phyloP scores from a whole-genome alignment of 2,888 invertebrate species.

The Drosophila peninsularis region DNA sequence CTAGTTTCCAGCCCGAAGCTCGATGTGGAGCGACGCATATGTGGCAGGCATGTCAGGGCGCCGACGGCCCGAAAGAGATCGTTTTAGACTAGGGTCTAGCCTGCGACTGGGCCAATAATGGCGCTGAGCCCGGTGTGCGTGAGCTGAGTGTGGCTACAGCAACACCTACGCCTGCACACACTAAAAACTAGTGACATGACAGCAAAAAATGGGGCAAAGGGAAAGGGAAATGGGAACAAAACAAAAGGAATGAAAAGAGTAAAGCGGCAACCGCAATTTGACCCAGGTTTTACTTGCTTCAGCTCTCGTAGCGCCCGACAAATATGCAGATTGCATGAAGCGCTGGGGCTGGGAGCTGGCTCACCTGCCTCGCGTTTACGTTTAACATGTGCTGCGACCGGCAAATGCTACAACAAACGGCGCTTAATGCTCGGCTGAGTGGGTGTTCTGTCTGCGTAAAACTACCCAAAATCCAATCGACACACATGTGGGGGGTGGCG shows the following conservation, averaged over 20 bases:
- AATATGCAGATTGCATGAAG: constrained; percentile 75
- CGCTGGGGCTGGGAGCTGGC: constrained; percentile 22
- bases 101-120: constrained; percentile 45
- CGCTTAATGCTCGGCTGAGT: constrained; percentile 54
- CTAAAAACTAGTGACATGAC: constrained; percentile 41
- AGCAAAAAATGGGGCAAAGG: constrained; percentile 1
- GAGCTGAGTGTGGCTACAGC: constrained; percentile 55
- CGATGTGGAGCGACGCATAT: constrained; percentile 35
- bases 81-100: constrained; percentile 42
- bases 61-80: constrained; percentile 33
- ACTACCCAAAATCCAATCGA: constrained; percentile 61
- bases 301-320: constrained; percentile 67
- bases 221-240: constrained; percentile 15
- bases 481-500: constrained; percentile 41
- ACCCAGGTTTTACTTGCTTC: constrained; percentile 72
- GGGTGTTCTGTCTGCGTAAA: constrained; percentile 32
- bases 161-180: constrained; percentile 67
- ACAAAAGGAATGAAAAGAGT: constrained; percentile 16
- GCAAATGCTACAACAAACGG: too few species aligned
- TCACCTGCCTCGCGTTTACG: constrained; percentile 60
- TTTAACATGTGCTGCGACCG: constrained; percentile 70
- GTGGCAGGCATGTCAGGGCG: constrained; percentile 53
- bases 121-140: constrained; percentile 27
- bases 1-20: constrained; percentile 29
- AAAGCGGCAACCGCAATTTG: constrained; percentile 75